Conservation (phyloP, 2,888 invertebrate genomes). For the Crematogaster levior region DNA sequence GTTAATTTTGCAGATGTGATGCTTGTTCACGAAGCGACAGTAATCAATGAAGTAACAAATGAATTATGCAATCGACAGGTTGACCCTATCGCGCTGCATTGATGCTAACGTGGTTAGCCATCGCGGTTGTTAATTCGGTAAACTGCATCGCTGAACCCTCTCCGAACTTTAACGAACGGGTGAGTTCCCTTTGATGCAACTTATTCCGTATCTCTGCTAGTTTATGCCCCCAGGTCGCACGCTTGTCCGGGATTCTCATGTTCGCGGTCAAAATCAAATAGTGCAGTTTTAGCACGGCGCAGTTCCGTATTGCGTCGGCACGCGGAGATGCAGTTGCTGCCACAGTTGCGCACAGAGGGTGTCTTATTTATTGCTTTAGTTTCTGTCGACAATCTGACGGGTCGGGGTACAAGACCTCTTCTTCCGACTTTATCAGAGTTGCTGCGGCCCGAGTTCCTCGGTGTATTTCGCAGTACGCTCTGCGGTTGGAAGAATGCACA, state of each 20-base stretch:
- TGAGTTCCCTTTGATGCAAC: slow-evolving; percentile 63
- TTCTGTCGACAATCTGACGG: slow-evolving; percentile 56
- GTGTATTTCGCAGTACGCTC: slow-evolving; percentile 30
- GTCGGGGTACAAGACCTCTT: slow-evolving; percentile 12
- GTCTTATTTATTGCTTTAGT: slow-evolving; percentile 70
- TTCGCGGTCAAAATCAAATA: slow-evolving; percentile 52
- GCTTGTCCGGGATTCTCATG: slow-evolving; percentile 21
- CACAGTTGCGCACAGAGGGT: slow-evolving; percentile 11
- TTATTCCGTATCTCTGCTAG: slow-evolving; percentile 48
- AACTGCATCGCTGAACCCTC: slow-evolving; percentile 26
- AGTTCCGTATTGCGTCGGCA: slow-evolving; percentile 30
- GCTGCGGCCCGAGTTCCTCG: slow-evolving; percentile 19
- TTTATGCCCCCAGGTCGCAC: slow-evolving; percentile 27
- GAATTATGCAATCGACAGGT: slow-evolving; percentile 30
- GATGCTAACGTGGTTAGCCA: slow-evolving; percentile 40
- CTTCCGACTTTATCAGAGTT: slow-evolving; percentile 50
- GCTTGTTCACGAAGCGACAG: neutral
- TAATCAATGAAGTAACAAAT: slow-evolving; percentile 35
- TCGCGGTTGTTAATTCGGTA: slow-evolving; percentile 42
- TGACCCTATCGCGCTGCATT: slow-evolving; percentile 9
- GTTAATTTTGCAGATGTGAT: slow-evolving; percentile 2
- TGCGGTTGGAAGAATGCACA: slow-evolving; percentile 46
- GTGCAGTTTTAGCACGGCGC: slow-evolving; percentile 39
- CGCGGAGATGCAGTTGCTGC: neutral
- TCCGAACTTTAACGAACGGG: slow-evolving; percentile 46